Conservation (phyloP, 1,140 invertebrate species). For the Aleiodes sp. region DNA sequence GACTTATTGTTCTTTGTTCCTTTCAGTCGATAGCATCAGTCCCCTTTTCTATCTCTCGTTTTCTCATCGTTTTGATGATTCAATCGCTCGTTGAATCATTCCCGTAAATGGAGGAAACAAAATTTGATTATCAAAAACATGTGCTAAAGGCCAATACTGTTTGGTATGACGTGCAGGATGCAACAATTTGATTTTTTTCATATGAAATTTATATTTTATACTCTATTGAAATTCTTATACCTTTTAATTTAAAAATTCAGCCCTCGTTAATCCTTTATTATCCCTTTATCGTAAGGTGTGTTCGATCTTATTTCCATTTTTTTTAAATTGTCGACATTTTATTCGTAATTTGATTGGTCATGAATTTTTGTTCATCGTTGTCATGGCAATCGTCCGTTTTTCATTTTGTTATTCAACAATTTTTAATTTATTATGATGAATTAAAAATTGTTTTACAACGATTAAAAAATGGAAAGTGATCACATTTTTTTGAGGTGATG, state of each 20-base stretch:
- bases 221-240: not conserved
- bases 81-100: not conserved
- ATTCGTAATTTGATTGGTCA: too few relatives aligned
- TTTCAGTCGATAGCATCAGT: too few relatives aligned
- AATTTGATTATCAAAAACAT: not conserved
- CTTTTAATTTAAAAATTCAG: not conserved
- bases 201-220: not conserved
- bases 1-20: conserved; percentile 9
- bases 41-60: too few relatives aligned
- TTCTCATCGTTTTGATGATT: not conserved
- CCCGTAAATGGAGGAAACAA: not conserved
- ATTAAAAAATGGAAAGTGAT: conserved; percentile 53
- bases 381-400: too few relatives aligned
- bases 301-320: not conserved
- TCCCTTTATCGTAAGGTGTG: not conserved
- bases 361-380: too few relatives aligned
- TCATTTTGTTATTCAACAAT: too few relatives aligned
- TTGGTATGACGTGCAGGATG: not conserved
- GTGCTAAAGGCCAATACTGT: not conserved
- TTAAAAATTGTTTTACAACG: too few relatives aligned
- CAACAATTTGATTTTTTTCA: not conserved
- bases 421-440: too few relatives aligned
- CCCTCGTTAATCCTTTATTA: not conserved
- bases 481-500: too few relatives aligned
- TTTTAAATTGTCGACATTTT: not conserved